Evolutionary conservation across 2,113 vertebrate species (phyloP).

Genomic region (Corythaixoides concolor): DNA sequence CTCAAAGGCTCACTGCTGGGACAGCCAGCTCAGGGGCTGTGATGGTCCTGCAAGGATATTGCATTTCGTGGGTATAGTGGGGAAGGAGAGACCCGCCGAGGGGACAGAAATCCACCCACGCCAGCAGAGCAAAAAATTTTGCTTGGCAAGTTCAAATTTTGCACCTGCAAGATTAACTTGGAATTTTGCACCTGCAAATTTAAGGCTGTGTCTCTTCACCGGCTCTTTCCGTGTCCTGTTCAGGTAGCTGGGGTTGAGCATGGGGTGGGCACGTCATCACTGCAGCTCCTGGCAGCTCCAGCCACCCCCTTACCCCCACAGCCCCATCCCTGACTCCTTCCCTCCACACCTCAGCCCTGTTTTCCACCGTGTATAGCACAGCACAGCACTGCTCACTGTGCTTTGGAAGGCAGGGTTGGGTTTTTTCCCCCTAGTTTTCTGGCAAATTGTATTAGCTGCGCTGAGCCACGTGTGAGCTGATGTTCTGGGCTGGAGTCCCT

Average conservation of each 20-base stretch:
- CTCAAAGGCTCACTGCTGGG: not conserved
- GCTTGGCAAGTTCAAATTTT: not conserved
- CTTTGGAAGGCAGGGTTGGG: not conserved
- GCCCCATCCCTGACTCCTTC: not conserved
- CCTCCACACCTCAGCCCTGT: not conserved
- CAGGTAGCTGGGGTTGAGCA: not conserved
- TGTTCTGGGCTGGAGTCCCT: not conserved
- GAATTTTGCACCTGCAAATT: not conserved
- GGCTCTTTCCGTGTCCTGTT: not conserved
- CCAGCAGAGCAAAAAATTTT: not conserved
- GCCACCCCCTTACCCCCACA: not conserved
- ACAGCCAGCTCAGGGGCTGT: not conserved
- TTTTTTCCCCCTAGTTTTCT: not conserved
- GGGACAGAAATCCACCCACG: not conserved
- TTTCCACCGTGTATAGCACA: not conserved
- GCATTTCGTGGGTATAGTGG: not conserved
- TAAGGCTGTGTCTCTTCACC: not conserved
- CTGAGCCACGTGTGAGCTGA: not conserved
- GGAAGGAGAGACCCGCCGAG: not conserved
- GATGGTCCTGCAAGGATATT: not conserved
- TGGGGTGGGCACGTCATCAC: not conserved
- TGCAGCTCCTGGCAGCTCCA: not conserved
- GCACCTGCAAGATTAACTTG: not conserved
- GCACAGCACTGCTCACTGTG: accelerated
- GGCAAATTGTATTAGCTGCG: not conserved